Evolutionary conservation across 2,888 invertebrate species (phyloP), one percentile per base, ranked within the genome.

Genomic region (Conops quadrifasciatus): DNA sequence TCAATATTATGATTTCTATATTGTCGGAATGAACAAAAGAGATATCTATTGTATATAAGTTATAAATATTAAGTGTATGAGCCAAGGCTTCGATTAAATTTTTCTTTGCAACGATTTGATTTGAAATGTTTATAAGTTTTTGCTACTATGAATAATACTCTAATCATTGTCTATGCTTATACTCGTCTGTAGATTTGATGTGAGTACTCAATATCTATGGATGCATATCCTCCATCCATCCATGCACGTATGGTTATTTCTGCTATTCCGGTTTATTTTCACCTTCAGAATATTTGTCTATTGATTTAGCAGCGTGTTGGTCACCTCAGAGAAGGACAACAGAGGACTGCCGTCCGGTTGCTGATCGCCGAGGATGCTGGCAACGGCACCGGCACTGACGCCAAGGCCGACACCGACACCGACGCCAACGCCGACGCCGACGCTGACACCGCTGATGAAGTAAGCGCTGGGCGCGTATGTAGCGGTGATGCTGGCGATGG

Each of bases 311-410:
- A 92, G 85, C 80, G 92, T 91, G 87, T 92, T 91, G 82, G 92
- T 92, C 88, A 92, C 92, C 89, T 92, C 91, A 86, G 91, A 90
- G 89, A 92, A 91, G 88, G 92, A 91, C 88, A 91, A 82, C 88
- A 91, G 80, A 88, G 91, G 91, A 89, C 90, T 91, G 88, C 90
- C 89, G 88, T 89, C 89, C 85, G 87, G 85, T 81, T 88, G 87
- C 28, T 81, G 79, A 85, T 77, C 75, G 30, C 71, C 72, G 36
- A 74, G 64, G 24, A 75, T 75, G 47, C 73, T 71, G 3, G 71
- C 65, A 0, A 71, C 24, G 0, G 69, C 59, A 0, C 71, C 74
- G 59, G 74, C 76, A 45, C 73, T 71, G 5, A 71, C 66, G 1
- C 72, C 30, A 0, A 70, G 49, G 0, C 73, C 73, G 21, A 75